phyloP scores from a whole-genome alignment of 2,797 vertebrate genomes.

The Lacerta viridis region DNA sequence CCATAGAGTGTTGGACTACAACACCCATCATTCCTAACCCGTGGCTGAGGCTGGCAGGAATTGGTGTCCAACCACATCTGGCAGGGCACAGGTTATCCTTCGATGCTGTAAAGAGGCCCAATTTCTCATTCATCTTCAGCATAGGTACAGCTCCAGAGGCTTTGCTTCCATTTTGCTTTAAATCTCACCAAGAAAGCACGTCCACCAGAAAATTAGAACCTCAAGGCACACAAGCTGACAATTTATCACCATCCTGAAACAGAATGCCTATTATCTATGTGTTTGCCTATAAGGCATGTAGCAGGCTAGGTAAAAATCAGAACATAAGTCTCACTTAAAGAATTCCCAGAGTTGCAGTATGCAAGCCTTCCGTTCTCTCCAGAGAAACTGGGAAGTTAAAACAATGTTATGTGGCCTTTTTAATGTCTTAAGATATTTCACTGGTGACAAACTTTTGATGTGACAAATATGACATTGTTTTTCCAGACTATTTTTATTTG shows the following conservation, averaged over 20 bases:
- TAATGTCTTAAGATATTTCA: neutral
- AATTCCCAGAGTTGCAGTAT: neutral
- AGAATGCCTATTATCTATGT: neutral
- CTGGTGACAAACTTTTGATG: neutral
- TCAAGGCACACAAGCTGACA: neutral
- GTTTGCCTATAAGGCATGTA: accelerated
- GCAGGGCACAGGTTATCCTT: too few relatives aligned
- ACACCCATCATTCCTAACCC: too few relatives aligned
- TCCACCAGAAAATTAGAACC: neutral
- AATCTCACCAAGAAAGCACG: neutral
- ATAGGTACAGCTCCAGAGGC: neutral
- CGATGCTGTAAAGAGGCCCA: neutral
- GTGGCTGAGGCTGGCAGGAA: too few relatives aligned
- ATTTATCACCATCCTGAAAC: neutral
- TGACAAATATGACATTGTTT: conserved; percentile 17
- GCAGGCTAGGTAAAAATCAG: neutral
- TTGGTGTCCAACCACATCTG: too few relatives aligned
- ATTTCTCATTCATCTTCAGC: neutral
- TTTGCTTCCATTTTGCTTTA: neutral
- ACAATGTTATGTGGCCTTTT: conserved; percentile 8
- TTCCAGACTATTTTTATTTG: neutral
- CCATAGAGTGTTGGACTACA: neutral
- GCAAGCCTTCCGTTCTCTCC: neutral
- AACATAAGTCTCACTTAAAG: neutral
- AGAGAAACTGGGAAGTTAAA: neutral